A percentile compares a stretch with the other conserved stretches of the same genome.
Conservation (phyloP, 1,140 invertebrate species). For the Procambarus virginalis region DNA sequence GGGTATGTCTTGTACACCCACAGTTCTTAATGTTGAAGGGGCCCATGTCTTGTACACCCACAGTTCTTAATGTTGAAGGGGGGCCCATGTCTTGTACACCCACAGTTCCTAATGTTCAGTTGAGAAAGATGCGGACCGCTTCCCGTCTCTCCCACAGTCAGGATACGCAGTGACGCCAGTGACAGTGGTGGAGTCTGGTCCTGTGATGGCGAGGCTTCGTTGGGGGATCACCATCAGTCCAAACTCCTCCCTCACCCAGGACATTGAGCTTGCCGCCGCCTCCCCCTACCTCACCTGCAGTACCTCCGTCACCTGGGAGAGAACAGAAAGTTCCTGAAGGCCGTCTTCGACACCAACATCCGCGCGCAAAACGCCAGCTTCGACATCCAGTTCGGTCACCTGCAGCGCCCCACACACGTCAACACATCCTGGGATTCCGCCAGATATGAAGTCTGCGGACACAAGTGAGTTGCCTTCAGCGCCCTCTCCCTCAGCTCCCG, state of each 20-base stretch:
- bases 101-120: neutral
- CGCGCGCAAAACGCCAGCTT: slow-evolving; percentile 74
- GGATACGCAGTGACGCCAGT: neutral
- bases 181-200: slow-evolving; percentile 7
- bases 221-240: slow-evolving; percentile 18
- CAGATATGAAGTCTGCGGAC: slow-evolving; percentile 48
- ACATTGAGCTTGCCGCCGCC: slow-evolving; percentile 35
- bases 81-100: neutral
- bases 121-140: too few species aligned
- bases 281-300: slow-evolving; percentile 38
- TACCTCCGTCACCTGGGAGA: slow-evolving; percentile 51
- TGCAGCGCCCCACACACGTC: slow-evolving; percentile 75
- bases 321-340: slow-evolving; percentile 40
- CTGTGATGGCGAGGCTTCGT: slow-evolving; percentile 1
- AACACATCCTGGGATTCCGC: slow-evolving; percentile 43
- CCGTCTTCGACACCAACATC: slow-evolving; percentile 72
- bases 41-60: slow-evolving; percentile 72
- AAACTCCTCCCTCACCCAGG: slow-evolving; percentile 20
- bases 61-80: slow-evolving; percentile 63
- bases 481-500: too few species aligned
- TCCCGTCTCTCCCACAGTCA: neutral
- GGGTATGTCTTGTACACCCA: slow-evolving; percentile 71
- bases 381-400: slow-evolving; percentile 77
- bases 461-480: slow-evolving; percentile 16
- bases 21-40: slow-evolving; percentile 63